Conservation (phyloP, 2,888 invertebrate genomes). For the Cepaea hortensis region DNA sequence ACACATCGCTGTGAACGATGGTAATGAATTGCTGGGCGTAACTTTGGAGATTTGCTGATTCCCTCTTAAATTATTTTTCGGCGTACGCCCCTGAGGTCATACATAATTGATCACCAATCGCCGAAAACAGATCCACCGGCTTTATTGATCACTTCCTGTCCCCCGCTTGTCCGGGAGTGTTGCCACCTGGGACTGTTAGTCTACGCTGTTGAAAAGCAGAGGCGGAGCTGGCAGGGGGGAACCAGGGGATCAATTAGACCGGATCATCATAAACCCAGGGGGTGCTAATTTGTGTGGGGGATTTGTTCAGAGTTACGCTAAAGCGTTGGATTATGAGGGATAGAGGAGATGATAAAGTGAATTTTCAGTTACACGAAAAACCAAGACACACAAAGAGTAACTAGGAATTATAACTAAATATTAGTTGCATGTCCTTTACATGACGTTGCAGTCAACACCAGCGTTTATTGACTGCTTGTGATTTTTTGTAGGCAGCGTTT, state of each 20-base stretch:
- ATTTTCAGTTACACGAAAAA: too few species aligned
- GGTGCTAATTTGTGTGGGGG: background rate
- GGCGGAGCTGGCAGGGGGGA: background rate
- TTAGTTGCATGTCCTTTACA: too few species aligned
- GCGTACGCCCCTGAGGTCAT: background rate
- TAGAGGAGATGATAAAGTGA: too few species aligned
- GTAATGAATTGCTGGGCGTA: background rate
- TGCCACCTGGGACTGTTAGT: conserved; percentile 21
- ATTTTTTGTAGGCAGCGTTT: too few species aligned
- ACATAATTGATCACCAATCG: conserved; percentile 4
- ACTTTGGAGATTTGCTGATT: background rate
- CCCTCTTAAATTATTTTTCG: background rate
- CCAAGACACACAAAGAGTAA: too few species aligned
- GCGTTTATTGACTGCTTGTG: too few species aligned
- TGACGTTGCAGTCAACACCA: too few species aligned
- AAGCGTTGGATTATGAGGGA: background rate
- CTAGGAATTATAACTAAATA: too few species aligned
- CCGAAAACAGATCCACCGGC: background rate
- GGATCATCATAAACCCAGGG: background rate
- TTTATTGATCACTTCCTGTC: background rate
- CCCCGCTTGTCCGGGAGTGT: background rate
- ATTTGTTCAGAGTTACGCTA: background rate
- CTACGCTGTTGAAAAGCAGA: background rate
- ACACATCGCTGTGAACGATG: too few species aligned
- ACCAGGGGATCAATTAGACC: conserved; percentile 1